Conservation (phyloP, 2,797 vertebrate species). For the Clarias laeviceps region DNA sequence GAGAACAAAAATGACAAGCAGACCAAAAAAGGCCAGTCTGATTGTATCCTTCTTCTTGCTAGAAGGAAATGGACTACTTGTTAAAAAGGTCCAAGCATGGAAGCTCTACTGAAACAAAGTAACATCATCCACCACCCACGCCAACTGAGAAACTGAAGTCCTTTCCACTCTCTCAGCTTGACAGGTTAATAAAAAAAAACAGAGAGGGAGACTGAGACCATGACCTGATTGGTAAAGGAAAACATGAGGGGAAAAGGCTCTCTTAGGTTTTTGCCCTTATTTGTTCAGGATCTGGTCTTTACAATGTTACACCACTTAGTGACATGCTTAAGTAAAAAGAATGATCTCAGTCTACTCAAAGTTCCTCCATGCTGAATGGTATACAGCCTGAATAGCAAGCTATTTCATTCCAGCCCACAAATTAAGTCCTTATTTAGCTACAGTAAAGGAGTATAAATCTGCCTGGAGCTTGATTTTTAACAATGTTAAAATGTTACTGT, state of each 20-base stretch:
- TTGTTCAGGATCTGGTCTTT: conserved; percentile 38
- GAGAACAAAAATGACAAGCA: conserved; percentile 48
- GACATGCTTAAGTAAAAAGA: conserved; percentile 34
- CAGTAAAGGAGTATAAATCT: conserved; percentile 25
- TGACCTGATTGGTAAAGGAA: background rate
- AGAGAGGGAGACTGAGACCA: conserved; percentile 46
- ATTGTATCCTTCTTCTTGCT: conserved; percentile 45
- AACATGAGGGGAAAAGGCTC: conserved; percentile 3
- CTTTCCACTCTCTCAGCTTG: conserved; percentile 16
- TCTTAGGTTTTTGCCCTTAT: conserved; percentile 34
- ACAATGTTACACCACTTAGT: conserved; percentile 31
- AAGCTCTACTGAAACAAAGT: conserved; percentile 36
- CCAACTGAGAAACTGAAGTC: conserved; percentile 17
- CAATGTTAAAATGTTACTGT: conserved; percentile 34
- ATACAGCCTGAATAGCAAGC: conserved; percentile 44
- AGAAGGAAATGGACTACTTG: conserved; percentile 38
- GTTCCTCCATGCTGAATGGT: conserved; percentile 37
- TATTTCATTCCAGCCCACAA: conserved; percentile 39
- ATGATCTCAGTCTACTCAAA: conserved; percentile 36
- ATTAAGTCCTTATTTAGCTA: conserved; percentile 36
- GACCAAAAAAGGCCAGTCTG: conserved; percentile 44
- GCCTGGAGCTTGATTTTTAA: conserved; percentile 19
- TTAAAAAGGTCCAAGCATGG: conserved; percentile 26
- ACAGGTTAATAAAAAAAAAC: conserved; percentile 2
- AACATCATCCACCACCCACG: conserved; percentile 34